Percentiles rank a stretch among this genome's conserved stretches.
These are phyloP conservation scores for Sinelater perroti DNA, from an alignment of 2,888 invertebrate genomes.

Conservation along the genomic window DNA sequence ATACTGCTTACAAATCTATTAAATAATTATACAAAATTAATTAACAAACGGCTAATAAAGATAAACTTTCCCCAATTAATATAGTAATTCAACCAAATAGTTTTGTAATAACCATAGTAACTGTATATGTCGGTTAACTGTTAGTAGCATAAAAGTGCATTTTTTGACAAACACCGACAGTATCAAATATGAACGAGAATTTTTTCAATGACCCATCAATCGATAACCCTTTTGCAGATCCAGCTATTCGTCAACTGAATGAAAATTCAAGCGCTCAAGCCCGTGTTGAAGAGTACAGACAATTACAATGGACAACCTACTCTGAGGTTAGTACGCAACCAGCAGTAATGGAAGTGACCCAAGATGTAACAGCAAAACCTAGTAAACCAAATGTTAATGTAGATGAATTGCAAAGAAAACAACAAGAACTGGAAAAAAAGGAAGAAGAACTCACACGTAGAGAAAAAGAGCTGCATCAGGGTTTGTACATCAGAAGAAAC, in stretches of 20 bases:
- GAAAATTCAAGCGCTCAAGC: background rate
- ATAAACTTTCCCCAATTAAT: too few species aligned
- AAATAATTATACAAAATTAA: too few species aligned
- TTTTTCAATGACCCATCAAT: background rate
- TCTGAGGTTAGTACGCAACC: constrained; percentile 68
- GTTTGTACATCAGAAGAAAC: constrained; percentile 76
- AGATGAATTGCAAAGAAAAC: constrained; percentile 81
- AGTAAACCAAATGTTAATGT: constrained; percentile 66
- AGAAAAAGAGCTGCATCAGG: constrained; percentile 83
- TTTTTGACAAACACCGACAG: too few species aligned
- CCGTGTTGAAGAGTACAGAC: background rate
- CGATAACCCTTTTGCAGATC: background rate
- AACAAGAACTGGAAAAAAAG: constrained; percentile 91
- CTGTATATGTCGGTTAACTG: too few species aligned
- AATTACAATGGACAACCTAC: background rate
- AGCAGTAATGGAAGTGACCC: constrained; percentile 83
- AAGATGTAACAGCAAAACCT: constrained; percentile 65
- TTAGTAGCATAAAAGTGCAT: too few species aligned
- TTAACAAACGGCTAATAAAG: too few species aligned
- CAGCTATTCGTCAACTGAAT: background rate
- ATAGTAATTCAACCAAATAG: too few species aligned
- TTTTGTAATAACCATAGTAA: too few species aligned
- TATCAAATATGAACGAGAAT: too few species aligned
- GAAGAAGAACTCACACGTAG: constrained; percentile 87
- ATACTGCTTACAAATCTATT: too few species aligned